phyloP scores from a whole-genome alignment of 1,140 invertebrate species.

The Anastrepha ludens region DNA sequence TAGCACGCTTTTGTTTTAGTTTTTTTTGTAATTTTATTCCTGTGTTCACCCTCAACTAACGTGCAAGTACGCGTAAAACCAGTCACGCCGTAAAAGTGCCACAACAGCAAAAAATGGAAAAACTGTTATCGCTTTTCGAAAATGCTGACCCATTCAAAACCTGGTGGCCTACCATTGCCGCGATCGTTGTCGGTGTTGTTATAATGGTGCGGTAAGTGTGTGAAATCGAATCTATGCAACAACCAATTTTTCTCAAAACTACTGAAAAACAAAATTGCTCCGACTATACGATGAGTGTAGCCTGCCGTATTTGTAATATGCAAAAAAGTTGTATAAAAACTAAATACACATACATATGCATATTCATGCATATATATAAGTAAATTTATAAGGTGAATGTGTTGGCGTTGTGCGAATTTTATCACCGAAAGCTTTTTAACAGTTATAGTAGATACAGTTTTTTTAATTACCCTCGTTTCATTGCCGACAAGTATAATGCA shows the following conservation, averaged over 20 bases:
- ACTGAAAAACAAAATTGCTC: background rate
- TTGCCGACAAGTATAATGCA: too few species aligned
- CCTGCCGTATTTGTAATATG: too few species aligned
- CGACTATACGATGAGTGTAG: background rate
- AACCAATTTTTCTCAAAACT: background rate
- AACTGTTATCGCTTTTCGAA: constrained; percentile 63
- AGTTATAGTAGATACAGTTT: too few species aligned
- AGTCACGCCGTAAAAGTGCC: constrained; percentile 5
- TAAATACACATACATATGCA: too few species aligned
- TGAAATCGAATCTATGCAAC: background rate
- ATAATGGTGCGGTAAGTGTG: constrained; percentile 71
- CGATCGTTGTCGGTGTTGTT: constrained; percentile 67
- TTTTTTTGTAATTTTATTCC: background rate
- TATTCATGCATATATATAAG: too few species aligned
- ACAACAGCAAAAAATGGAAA: constrained; percentile 57
- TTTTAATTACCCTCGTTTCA: too few species aligned
- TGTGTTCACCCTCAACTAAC: background rate
- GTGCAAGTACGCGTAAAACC: background rate
- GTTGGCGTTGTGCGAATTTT: too few species aligned
- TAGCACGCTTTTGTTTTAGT: background rate
- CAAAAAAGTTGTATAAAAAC: too few species aligned
- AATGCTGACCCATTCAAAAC: constrained; percentile 72
- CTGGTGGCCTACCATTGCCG: constrained; percentile 73
- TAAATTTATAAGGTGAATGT: too few species aligned
- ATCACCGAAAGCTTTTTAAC: too few species aligned